Evolutionary conservation across 1,140 invertebrate genomes (phyloP).

Genomic region (Arion vulgaris): DNA sequence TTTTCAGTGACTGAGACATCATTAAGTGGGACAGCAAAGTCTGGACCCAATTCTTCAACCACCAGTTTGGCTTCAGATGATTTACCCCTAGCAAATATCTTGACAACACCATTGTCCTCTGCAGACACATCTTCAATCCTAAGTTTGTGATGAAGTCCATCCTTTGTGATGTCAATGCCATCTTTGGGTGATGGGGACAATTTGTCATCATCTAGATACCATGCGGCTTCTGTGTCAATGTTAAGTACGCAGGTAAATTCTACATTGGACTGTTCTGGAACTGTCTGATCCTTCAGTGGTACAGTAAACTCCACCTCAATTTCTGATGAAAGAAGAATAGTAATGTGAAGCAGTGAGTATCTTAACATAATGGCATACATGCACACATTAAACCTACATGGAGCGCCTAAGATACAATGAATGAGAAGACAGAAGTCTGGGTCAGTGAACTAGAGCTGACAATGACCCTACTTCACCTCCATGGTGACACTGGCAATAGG

Average conservation of each 20-base stretch:
- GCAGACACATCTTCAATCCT: conserved; percentile 60
- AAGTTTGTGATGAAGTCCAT: conserved; percentile 62
- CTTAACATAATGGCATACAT: not conserved
- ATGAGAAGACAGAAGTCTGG: too few relatives aligned
- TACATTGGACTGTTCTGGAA: conserved; percentile 85
- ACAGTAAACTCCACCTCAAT: conserved; percentile 53
- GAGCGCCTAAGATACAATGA: too few relatives aligned
- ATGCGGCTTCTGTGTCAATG: conserved; percentile 81
- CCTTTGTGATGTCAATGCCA: conserved; percentile 80
- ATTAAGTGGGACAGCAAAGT: conserved; percentile 46
- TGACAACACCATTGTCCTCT: conserved; percentile 61
- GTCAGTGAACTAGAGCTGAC: too few relatives aligned
- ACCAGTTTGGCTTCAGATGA: conserved; percentile 58
- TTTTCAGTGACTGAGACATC: conserved; percentile 52
- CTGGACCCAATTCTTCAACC: conserved; percentile 53
- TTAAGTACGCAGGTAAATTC: conserved; percentile 95
- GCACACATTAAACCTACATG: too few relatives aligned
- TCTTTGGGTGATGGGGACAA: conserved; percentile 74
- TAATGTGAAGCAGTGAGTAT: not conserved
- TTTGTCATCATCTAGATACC: conserved; percentile 71
- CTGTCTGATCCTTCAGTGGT: conserved; percentile 56
- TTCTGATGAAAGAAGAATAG: conserved; percentile 39
- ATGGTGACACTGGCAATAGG: too few relatives aligned
- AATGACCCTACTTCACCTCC: too few relatives aligned
- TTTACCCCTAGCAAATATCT: conserved; percentile 58